A percentile compares a stretch with the other conserved stretches of the same genome.
phyloP scores from a whole-genome alignment of 2,113 vertebrate species.

The Cervus canadensis region DNA sequence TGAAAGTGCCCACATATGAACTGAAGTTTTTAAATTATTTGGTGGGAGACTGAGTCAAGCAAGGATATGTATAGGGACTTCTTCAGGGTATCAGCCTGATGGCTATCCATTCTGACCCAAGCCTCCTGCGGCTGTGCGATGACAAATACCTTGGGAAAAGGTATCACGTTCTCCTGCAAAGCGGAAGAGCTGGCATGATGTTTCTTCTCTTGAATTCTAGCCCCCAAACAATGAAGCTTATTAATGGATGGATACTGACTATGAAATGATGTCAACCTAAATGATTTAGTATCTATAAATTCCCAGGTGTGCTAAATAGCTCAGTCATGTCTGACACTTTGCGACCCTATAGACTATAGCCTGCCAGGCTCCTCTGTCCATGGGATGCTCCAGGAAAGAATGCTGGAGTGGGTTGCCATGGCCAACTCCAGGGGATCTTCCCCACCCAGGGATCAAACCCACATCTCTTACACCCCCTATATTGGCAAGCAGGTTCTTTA shows the following conservation, averaged over 20 bases:
- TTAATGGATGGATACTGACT: neutral
- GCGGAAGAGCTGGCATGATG: neutral
- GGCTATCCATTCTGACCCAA: neutral
- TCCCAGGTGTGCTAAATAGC: neutral
- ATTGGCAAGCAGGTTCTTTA: neutral
- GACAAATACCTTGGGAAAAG: neutral
- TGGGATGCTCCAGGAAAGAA: neutral
- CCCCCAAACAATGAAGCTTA: neutral
- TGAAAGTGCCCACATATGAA: neutral
- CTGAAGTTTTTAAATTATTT: neutral
- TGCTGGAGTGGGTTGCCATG: neutral
- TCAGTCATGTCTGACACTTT: neutral
- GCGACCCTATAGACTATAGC: rapidly evolving
- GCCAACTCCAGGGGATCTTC: neutral
- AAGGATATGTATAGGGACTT: neutral
- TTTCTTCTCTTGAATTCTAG: neutral
- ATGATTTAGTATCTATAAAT: neutral
- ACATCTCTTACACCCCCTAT: neutral
- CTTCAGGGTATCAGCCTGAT: neutral
- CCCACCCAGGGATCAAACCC: neutral
- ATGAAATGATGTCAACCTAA: neutral
- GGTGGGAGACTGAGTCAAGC: neutral
- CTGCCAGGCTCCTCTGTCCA: neutral
- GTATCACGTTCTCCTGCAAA: neutral
- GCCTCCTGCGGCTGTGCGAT: neutral